Conservation (phyloP, 1,140 invertebrate genomes). For the Drosophila pseudoananassae region DNA sequence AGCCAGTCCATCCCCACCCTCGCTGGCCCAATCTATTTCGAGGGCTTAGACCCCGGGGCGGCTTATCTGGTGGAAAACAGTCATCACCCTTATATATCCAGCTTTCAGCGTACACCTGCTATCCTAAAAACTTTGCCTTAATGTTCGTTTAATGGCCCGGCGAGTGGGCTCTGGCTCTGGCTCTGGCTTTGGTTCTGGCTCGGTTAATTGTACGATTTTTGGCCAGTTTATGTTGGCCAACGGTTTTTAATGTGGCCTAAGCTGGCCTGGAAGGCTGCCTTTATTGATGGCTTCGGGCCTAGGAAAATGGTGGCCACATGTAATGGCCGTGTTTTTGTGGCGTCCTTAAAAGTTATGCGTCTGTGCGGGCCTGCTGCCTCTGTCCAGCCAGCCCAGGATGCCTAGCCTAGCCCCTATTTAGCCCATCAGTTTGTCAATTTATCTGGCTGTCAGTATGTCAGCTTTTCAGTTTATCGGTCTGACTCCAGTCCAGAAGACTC, state of each 20-base stretch:
- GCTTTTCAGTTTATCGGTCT: conserved; percentile 14
- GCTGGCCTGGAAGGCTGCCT: conserved; percentile 43
- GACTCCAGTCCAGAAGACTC: neutral
- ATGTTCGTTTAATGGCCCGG: conserved; percentile 70
- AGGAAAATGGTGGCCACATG: conserved; percentile 65
- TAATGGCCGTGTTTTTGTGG: conserved; percentile 73
- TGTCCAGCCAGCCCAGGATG: conserved; percentile 7
- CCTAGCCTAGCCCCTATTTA: neutral
- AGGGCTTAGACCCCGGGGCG: conserved; percentile 34
- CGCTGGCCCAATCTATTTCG: conserved; percentile 47
- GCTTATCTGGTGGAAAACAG: conserved; percentile 58
- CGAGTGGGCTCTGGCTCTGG: conserved; percentile 16
- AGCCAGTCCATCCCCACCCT: neutral
- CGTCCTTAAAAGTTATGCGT: conserved; percentile 71
- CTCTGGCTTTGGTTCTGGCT: conserved; percentile 6
- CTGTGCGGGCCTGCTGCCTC: conserved; percentile 54
- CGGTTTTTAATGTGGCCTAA: conserved; percentile 62
- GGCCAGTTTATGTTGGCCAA: conserved; percentile 67
- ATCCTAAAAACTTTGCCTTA: conserved; percentile 39
- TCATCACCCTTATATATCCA: conserved; percentile 14
- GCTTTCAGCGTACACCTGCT: conserved; percentile 17
- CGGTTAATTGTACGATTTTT: conserved; percentile 78
- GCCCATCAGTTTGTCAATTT: conserved; percentile 52
- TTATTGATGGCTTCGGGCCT: conserved; percentile 72
- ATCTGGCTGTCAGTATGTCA: conserved; percentile 44